Conservation (phyloP, 2,888 invertebrate species). For the Melanophora roralis region DNA sequence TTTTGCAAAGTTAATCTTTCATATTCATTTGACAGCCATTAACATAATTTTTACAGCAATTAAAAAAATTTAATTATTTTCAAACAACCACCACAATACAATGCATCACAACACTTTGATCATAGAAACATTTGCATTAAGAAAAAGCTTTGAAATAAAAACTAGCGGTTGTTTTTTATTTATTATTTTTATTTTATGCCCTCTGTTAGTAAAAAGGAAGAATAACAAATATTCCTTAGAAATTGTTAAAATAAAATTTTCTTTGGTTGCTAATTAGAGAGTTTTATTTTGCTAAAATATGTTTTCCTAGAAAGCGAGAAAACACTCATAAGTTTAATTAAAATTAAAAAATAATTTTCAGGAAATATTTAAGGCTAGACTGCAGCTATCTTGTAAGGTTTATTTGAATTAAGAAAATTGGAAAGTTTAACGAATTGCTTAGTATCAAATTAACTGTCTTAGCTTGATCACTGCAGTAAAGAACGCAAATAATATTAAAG, state of each 20-base stretch:
- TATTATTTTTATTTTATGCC: conserved; percentile 12
- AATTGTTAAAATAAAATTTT: conserved; percentile 14
- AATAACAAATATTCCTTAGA: background rate
- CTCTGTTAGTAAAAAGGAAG: background rate
- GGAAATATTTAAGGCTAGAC: background rate
- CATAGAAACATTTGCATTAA: background rate
- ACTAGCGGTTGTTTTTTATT: conserved; percentile 11
- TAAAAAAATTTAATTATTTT: conserved; percentile 44
- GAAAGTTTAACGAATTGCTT: conserved; percentile 25
- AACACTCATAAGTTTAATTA: background rate
- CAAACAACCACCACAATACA: background rate
- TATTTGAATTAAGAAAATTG: background rate
- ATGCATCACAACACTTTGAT: background rate
- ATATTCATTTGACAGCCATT: conserved; percentile 54
- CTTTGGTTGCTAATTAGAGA: conserved; percentile 25
- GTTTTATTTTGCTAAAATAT: background rate
- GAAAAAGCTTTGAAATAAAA: conserved; percentile 21
- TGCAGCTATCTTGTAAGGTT: background rate
- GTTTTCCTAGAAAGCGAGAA: background rate
- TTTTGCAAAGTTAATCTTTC: conserved; percentile 55
- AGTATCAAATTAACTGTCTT: background rate
- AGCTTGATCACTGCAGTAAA: too few relatives aligned
- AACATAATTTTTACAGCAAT: conserved; percentile 53
- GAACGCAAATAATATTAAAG: too few relatives aligned
- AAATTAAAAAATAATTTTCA: background rate